Evolutionary conservation across 2,888 invertebrate genomes (phyloP).

Genomic region (Calephelis perditalis): DNA sequence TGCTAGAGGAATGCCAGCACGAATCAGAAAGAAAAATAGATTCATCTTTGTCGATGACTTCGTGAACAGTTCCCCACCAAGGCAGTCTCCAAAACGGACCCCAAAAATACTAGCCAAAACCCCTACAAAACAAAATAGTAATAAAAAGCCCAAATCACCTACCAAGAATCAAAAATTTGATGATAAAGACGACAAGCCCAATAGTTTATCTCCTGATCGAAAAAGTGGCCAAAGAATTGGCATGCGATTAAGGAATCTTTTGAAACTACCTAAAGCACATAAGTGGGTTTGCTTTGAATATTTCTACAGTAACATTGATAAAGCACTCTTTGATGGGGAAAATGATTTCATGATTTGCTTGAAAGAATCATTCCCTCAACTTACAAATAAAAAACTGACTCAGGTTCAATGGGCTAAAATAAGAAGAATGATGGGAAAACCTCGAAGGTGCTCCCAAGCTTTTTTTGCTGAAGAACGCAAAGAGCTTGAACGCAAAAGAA

Average conservation of each 20-base stretch:
- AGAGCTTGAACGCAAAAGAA: slow-evolving; percentile 92
- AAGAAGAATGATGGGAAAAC: slow-evolving; percentile 97
- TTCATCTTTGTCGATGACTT: slow-evolving; percentile 94
- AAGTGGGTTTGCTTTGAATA: slow-evolving; percentile 99
- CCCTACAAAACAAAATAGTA: slow-evolving; percentile 60
- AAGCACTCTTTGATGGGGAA: slow-evolving; percentile 94
- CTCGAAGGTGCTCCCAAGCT: slow-evolving; percentile 94
- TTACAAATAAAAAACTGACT: slow-evolving; percentile 90
- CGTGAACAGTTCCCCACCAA: slow-evolving; percentile 85
- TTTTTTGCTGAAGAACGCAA: slow-evolving; percentile 97
- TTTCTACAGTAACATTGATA: slow-evolving; percentile 99
- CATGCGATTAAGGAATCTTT: slow-evolving; percentile 90
- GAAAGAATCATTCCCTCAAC: slow-evolving; percentile 94
- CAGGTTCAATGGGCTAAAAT: slow-evolving; percentile 97
- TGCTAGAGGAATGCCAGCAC: slow-evolving; percentile 92
- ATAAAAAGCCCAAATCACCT: slow-evolving; percentile 73
- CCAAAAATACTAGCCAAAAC: slow-evolving; percentile 76
- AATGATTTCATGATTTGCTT: slow-evolving; percentile 97
- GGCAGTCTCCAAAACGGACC: slow-evolving; percentile 83
- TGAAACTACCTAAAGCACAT: slow-evolving; percentile 98
- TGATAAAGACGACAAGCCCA: slow-evolving; percentile 67
- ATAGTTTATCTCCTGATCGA: slow-evolving; percentile 83
- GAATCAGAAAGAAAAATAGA: slow-evolving; percentile 92
- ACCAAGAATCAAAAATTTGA: slow-evolving; percentile 68
- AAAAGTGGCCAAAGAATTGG: slow-evolving; percentile 94